Base-by-base conservation (phyloP, 2,113 vertebrate species). In the Stictonetta naevosa region DNA sequence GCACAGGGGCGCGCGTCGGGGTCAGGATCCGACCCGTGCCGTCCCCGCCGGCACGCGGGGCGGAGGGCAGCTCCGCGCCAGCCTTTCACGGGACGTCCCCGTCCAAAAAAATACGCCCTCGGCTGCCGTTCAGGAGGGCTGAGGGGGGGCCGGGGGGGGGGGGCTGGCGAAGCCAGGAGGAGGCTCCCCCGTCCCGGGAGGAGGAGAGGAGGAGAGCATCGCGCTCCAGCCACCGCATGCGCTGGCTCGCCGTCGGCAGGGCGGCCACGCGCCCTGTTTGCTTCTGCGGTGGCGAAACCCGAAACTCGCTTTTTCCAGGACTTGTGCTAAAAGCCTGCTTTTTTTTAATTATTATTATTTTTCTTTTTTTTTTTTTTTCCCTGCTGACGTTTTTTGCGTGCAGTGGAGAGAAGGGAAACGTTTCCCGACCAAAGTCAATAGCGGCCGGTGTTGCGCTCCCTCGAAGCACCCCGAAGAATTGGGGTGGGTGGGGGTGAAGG, bases 361-460 rank as follows among this genome's bases (percentile, higher is more conserved):
- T 31, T 29, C 29, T 55, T 55, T 17, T 29, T 59, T 42, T 36
- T 19, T 52, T 52, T 29, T 34, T 78, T 84, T 66, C 64, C 58
- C 82, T 29, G 59, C 52, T 64, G 66, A 29, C 23, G 6, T n/a
- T 63, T 46, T n/a, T 64, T 8, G 26, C 18, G 17, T 23, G 28
- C 48, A 18, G 13, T 28, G 69, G 34, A 59, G 17, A 29, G 36
- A 26, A 40, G n/a, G 52, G 22, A 42, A 73, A 33, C 2, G 4
- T 21, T 22, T 34, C 42, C 67, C 7, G 17, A 53, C 44, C 33
- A 66, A 85, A 52, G 15, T 46, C 59, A 44, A 12, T 0, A 7
- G 11, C 6, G 3, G n/a, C 52, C 0, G 12, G 52, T 38, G 44
- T 22, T 5, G 19, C 1, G 1, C 1, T 13, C 28, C 23, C 52